These are phyloP conservation scores for Limnephilus marmoratus DNA, from an alignment of 2,888 invertebrate species.

Conservation along the genomic window DNA sequence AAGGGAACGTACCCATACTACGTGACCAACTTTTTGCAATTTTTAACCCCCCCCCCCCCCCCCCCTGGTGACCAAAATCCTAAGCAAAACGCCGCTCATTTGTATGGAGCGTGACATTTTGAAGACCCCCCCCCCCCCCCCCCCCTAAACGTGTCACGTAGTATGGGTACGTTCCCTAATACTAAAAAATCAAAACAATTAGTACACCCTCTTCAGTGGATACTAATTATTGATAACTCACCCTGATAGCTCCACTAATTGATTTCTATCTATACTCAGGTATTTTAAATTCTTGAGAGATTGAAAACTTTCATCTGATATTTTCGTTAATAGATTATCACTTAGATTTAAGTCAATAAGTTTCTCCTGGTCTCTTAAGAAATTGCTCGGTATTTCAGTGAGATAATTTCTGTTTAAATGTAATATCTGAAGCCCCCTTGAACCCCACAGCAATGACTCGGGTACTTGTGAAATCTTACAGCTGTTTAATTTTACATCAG, in stretches of 20 bases:
- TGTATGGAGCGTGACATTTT: no score
- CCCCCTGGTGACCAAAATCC: no score
- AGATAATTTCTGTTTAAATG: constrained; percentile 80
- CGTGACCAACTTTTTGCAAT: no score
- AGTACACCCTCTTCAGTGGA: neutral
- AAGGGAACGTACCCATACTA: no score
- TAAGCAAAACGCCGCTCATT: no score
- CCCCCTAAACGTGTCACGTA: no score
- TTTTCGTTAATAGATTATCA: constrained; percentile 79
- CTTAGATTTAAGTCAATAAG: constrained; percentile 81
- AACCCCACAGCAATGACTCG: constrained; percentile 80
- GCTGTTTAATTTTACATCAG: constrained; percentile 77
- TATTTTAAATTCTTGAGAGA: constrained; percentile 77
- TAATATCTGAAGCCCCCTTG: constrained; percentile 78
- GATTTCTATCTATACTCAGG: constrained; percentile 82
- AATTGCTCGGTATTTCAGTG: constrained; percentile 76
- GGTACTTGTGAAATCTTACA: constrained; percentile 79
- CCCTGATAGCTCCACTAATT: constrained; percentile 78
- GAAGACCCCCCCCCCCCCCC: no score
- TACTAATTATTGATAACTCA: constrained; percentile 70
- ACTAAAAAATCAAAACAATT: no score
- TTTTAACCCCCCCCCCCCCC: no score
- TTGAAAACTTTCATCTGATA: constrained; percentile 80
- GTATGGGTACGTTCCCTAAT: no score
- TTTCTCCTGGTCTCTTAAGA: constrained; percentile 81